Conservation (phyloP, 2,113 vertebrate genomes). For the Nymphicus hollandicus region DNA sequence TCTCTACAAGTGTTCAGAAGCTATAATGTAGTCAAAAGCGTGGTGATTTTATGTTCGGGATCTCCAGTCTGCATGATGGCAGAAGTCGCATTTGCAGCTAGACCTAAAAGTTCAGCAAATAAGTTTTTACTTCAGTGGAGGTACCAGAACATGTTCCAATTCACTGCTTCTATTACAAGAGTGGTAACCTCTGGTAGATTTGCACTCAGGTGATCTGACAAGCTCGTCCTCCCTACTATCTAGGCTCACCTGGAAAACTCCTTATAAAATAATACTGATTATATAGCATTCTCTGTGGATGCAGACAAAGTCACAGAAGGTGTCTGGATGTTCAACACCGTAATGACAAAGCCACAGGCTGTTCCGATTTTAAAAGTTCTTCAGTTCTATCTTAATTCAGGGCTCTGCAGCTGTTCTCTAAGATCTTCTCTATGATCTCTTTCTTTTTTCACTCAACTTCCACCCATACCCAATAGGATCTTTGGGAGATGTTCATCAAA, state of each 20-base stretch:
- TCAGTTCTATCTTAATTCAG: not conserved
- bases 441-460: not conserved
- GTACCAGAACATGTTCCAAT: not conserved
- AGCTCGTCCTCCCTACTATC: not conserved
- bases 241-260: not conserved
- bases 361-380: not conserved
- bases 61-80: not conserved
- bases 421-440: not conserved
- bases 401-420: not conserved
- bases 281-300: not conserved
- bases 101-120: not conserved
- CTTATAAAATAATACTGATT: not conserved
- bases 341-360: not conserved
- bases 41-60: not conserved
- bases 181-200: not conserved
- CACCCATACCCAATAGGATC: not conserved
- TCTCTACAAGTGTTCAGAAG: not conserved
- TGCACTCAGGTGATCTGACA: not conserved
- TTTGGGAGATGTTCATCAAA: not conserved
- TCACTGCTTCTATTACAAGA: not conserved
- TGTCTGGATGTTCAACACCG: not conserved
- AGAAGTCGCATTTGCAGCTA: not conserved
- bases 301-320: not conserved
- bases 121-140: not conserved
- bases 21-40: not conserved